Conservation (phyloP, 1,140 invertebrate genomes). For the Himalopsyche phryganea region DNA sequence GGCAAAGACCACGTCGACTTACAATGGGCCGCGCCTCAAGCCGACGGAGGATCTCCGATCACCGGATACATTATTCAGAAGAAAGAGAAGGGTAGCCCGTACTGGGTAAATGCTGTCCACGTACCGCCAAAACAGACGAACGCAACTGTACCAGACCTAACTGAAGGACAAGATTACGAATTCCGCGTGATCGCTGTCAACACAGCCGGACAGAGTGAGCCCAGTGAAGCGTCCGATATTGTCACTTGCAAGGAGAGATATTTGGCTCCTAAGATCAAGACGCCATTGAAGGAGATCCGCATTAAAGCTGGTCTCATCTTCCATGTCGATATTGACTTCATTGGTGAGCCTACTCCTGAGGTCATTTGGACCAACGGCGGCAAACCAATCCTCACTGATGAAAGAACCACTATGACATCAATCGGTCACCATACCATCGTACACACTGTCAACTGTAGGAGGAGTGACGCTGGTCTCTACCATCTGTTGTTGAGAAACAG, state of each 20-base stretch:
- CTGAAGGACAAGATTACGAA: constrained; percentile 93
- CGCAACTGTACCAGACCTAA: constrained; percentile 81
- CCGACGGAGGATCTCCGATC: constrained; percentile 86
- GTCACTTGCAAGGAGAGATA: constrained; percentile 83
- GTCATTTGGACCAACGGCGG: constrained; percentile 80
- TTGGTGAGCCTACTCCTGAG: constrained; percentile 85
- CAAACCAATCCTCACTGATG: constrained; percentile 68
- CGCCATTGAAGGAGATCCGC: constrained; percentile 80
- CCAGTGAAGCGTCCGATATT: constrained; percentile 87
- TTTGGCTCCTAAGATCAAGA: constrained; percentile 88
- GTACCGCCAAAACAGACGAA: constrained; percentile 75
- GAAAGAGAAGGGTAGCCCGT: constrained; percentile 88
- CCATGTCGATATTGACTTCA: constrained; percentile 88
- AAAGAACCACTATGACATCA: constrained; percentile 80
- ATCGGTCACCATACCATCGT: constrained; percentile 89
- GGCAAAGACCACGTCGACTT: constrained; percentile 91
- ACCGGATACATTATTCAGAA: constrained; percentile 94
- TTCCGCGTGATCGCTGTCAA: constrained; percentile 95
- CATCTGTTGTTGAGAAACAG: constrained; percentile 79
- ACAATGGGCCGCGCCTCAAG: constrained; percentile 81
- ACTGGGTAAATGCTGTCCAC: constrained; percentile 85
- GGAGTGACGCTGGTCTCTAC: constrained; percentile 81
- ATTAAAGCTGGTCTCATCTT: constrained; percentile 91
- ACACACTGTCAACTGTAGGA: constrained; percentile 84
- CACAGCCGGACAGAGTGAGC: constrained; percentile 91